Evolutionary conservation across 2,888 invertebrate genomes (phyloP), one percentile per base, ranked within the genome.

Genomic region (Leptopterna dolabrata): DNA sequence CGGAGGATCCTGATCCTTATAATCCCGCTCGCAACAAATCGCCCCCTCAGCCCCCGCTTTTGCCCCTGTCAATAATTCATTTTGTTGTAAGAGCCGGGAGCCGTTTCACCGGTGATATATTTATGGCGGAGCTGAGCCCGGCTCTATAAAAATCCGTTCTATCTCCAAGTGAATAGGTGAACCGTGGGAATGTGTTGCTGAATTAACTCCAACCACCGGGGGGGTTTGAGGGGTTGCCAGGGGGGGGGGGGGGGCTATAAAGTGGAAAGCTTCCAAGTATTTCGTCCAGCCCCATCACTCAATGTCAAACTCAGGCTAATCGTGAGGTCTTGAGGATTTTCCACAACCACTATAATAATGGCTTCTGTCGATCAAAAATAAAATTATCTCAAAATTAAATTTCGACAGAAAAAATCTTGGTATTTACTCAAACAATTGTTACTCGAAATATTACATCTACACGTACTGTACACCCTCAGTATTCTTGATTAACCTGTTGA

Each of bases 41-140:
- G 78, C 78, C 78, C 78, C 27, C 41, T 41, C 78, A 43, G 24
- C 41, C 43, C 76, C 27, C 76, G 45, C 24, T 78, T 45, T 45
- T 19, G 14, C 41, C 78, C 45, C 78, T 78, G 78, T 78, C 78
- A 78, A 78, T 78, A 78, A 78, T 78, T 78, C 78, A 78, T 78
- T 78, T 78, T 45, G 78, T 43, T 45, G 78, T 45, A 78, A 78
- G 45, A 45, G 45, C 47, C 45, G n/a, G 19, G 19, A 19, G 27
- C 24, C 45, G 14, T 78, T 45, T 41, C 41, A 41, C 73, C 73
- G 41, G 30, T 30, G 73, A 76, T 76, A 36, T 76, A 76, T 76
- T 76, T 76, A 76, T 76, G 16, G 41, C 30, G 41, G 30, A 24
- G 36, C 73, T 76, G 16, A 41, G 73, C 36, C 73, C 19, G 11